Evolutionary conservation across 2,888 invertebrate species (phyloP), one percentile per base, ranked within the genome.

Genomic region (Drosophila infuscata): DNA sequence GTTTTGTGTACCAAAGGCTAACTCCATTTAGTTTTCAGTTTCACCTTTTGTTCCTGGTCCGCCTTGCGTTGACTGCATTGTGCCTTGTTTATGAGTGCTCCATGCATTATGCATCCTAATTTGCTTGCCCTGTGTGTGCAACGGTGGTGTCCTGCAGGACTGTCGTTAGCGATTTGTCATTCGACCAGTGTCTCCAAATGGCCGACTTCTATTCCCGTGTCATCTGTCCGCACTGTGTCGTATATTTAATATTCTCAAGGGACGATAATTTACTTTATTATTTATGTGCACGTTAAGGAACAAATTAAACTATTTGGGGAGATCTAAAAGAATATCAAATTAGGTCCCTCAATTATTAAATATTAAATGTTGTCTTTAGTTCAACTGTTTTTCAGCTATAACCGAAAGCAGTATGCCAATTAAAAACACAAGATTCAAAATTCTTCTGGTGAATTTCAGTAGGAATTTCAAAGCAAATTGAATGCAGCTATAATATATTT

Each of bases 131-230:
- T 48, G 48, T 41, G 48, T 76, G 64, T 52, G 32, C 51, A 38
- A 20, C 60, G 30, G 36, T 56, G 30, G 36, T 56, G 52, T 59
- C 20, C 56, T 29, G 38, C 62, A 51, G 20, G 29, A 17, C 65
- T 54, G 63, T 80, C 71, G 58, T 75, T 78, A 61, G 32, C 78
- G 57, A 60, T 61, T 52, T 41, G 49, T 60, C 64, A 20, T 17
- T 43, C 3, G 8, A 8, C 52, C 33, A 41, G n/a, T n/a, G 20
- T 29, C 12, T 53, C 25, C 4, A 54, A 32, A 12, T 33, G 17
- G 17, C 3, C n/a, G 15, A 12, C 6, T 20, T 15, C 0, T 8
- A 12, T n/a, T n/a, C 20, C 30, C 0, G 1, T n/a, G 25, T 11
- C 36, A 29, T n/a, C 36, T 54, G 11, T 29, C 12, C 7, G n/a